Base-by-base conservation (phyloP, 2,113 vertebrate species). In the Apteryx mantelli region DNA sequence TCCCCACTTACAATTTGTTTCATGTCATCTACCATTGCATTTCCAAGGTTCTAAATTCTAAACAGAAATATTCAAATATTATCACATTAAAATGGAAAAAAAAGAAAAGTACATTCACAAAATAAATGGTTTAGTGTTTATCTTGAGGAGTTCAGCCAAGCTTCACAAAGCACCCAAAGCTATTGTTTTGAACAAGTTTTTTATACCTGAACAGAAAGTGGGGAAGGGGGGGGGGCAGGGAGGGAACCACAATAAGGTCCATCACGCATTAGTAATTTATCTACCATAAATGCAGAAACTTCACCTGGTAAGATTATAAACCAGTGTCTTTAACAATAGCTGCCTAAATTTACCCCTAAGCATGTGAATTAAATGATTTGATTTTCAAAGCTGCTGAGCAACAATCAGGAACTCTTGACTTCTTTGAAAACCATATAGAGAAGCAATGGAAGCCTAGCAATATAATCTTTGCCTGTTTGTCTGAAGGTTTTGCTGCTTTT, bases 361-460 rank as follows among this genome's bases (percentile, higher is more conserved):
- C 19, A 34, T 56, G 17, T 81, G 46, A 88, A 92, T 91, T 90
- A 94, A 46, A 18, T 81, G 32, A 34, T 18, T 26, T 73, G 25
- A 60, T 94, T 95, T 91, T 81, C 61, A 91, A 93, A 96, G 60
- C 55, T 84, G 42, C 36, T 78, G 46, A 93, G 69, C 52, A 91
- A 50, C 46, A 77, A 74, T 46, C 24, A 55, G 34, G 36, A 63
- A 26, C 40, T 89, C 50, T 71, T 81, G 79, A 89, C 21, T 83
- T 94, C 53, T 55, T 17, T 28, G 40, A 71, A 92, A 86, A 84
- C 24, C 19, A 52, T 60, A 91, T 78, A 95, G 36, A 36, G 13
- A 75, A 80, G 8, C 14, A 81, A 60, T 32, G 18, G 93, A 83
- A 80, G 66, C 12, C 38, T 79, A 82, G 26, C 53, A 66, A 53